Evolutionary conservation across 2,888 invertebrate species (phyloP), one percentile per base, ranked within the genome.

Genomic region (Apamea monoglypha): DNA sequence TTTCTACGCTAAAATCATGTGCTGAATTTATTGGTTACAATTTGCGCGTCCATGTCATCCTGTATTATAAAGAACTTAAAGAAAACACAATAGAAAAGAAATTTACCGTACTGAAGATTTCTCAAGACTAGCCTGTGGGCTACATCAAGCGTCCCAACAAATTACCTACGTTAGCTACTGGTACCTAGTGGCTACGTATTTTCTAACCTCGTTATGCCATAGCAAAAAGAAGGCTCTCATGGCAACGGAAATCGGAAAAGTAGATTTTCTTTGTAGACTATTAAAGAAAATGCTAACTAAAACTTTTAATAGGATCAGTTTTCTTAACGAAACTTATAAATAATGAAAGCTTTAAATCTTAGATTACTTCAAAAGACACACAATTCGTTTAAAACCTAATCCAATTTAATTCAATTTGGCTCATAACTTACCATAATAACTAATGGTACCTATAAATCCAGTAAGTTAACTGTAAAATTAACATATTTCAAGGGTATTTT

Each of bases 401-500:
- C 67, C 16, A 40, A 50, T 69, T 75, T 36, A 53, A 71, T 67
- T 71, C 16, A 67, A 53, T 67, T 36, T 29, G 18, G 61, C 50
- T 67, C 29, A 16, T 67, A 71, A 77, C 71, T 71, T 53, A 67
- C 44, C n/a, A 29, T 67, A 67, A 77, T n/a, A 81, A 71, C 29
- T 61, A 80, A 74, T 32, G n/a, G 25, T 8, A 36, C 32, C 16
- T 32, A 75, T 76, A 70, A 76, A 69, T 64, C 56, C 29, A 63
- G 36, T 56, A 7, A 74, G 50, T 61, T 61, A 50, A 50, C 81
- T 21, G 53, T 44, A 47, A 67, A 81, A 81, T 81, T 66, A 44
- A 32, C 76, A 67, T 76, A 81, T 71, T 82, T 69, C 68, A 82
- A 78, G 12, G 72, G 56, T 73, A 59, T 66, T 40, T 73, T 53